A percentile compares a stretch with the other conserved stretches of the same genome.
phyloP scores from a whole-genome alignment of 2,797 vertebrate genomes.

The Enteromius argenteus region DNA sequence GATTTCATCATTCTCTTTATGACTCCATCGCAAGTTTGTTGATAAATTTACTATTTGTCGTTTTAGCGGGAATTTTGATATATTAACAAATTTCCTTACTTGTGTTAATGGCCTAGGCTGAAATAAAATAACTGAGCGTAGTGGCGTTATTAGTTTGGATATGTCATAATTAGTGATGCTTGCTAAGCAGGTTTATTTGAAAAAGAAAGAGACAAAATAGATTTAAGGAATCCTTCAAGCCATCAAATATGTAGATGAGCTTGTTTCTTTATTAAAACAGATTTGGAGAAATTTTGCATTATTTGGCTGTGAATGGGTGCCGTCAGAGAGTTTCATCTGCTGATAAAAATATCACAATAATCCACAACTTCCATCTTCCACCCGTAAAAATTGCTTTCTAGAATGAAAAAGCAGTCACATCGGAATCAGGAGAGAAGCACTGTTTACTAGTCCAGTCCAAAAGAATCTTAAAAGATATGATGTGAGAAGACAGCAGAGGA shows the following conservation, averaged over 20 bases:
- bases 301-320: background rate
- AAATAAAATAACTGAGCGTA: constrained; percentile 6
- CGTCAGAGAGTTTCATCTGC: background rate
- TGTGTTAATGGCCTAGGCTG: constrained; percentile 24
- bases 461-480: background rate
- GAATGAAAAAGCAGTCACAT: background rate
- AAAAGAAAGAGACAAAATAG: background rate
- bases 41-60: constrained; percentile 30
- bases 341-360: background rate
- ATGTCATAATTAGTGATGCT: constrained; percentile 5
- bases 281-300: background rate
- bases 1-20: constrained; percentile 75
- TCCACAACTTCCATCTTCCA: background rate
- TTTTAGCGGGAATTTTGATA: constrained; percentile 35
- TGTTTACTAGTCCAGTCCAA: background rate
- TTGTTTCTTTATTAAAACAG: background rate
- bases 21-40: constrained; percentile 66
- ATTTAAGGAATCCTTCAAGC: background rate
- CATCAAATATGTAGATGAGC: background rate
- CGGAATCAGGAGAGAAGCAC: background rate
- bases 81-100: constrained; percentile 14
- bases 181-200: background rate
- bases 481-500: background rate
- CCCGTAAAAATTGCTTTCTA: background rate
- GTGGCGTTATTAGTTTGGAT: background rate